Percentiles rank a stretch among this genome's conserved stretches.
phyloP scores from a whole-genome alignment of 2,113 vertebrate species.

The Dicerorhinus sumatrensis region DNA sequence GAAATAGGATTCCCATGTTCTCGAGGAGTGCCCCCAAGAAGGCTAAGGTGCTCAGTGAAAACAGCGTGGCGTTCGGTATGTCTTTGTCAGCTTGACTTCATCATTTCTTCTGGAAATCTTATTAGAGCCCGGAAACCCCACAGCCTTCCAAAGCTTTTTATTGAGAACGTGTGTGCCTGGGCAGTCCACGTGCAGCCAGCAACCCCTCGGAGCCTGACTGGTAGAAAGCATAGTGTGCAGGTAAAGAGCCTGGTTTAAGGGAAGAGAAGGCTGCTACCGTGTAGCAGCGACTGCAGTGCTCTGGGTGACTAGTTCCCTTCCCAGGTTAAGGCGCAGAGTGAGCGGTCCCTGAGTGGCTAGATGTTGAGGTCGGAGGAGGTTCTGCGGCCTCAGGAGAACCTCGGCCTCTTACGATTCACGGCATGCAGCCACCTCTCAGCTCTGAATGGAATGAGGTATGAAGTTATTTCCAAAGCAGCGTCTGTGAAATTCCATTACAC shows the following conservation, averaged over 20 bases:
- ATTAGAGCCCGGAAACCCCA: neutral
- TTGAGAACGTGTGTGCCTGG: neutral
- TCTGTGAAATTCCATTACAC: conserved; percentile 77
- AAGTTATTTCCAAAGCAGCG: conserved; percentile 54
- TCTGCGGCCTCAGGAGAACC: neutral
- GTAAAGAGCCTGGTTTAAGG: neutral
- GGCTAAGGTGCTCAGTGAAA: neutral
- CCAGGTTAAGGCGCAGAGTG: neutral
- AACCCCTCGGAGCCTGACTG: neutral
- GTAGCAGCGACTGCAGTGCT: too few relatives aligned
- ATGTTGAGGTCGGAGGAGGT: neutral
- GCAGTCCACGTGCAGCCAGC: neutral
- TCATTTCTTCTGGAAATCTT: conserved; percentile 9
- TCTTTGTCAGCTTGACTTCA: neutral
- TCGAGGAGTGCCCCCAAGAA: neutral
- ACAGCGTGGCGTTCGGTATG: accelerated
- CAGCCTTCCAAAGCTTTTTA: conserved; percentile 12
- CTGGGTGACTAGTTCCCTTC: neutral
- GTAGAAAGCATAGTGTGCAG: neutral
- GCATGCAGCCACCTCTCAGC: conserved; percentile 26
- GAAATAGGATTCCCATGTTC: neutral
- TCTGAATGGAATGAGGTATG: conserved; percentile 69
- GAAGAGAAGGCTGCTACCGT: neutral
- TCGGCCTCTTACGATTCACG: conserved; percentile 51
- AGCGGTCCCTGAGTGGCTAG: neutral